A percentile compares a stretch with the other conserved stretches of the same genome.
These are phyloP conservation scores for Oncorhynchus nerka DNA, from an alignment of 2,113 vertebrate species.

Conservation along the genomic window DNA sequence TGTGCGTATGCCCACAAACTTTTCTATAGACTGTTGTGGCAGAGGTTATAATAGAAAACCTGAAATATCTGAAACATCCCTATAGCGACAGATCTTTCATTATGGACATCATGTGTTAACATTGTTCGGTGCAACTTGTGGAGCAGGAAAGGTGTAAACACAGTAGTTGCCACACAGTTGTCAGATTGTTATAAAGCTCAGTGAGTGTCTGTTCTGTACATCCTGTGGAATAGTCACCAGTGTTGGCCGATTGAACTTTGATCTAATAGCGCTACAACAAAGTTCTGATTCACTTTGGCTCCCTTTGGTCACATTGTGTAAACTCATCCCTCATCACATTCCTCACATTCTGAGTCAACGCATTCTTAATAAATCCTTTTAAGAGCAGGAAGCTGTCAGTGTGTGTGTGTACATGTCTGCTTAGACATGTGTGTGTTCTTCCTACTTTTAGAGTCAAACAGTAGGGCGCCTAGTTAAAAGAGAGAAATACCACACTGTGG, in stretches of 20 bases:
- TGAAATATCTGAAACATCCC: neutral
- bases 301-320: slow-evolving; percentile 14
- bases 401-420: neutral
- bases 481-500: neutral
- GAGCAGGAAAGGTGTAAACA: neutral
- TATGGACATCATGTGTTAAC: neutral
- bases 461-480: neutral
- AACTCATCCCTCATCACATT: slow-evolving; percentile 1
- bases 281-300: neutral
- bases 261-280: neutral
- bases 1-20: too few species aligned
- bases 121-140: neutral
- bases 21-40: neutral
- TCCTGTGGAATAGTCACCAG: neutral
- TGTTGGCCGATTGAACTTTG: neutral
- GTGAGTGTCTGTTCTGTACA: neutral
- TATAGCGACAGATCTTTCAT: neutral
- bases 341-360: neutral
- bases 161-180: neutral
- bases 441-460: too few species aligned
- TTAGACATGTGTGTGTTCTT: neutral
- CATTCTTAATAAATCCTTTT: slow-evolving; percentile 13
- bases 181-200: neutral
- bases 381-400: neutral
- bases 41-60: neutral